These are phyloP conservation scores for Hyperoplus lanceolatus DNA, from an alignment of 2,797 vertebrate genomes.

Conservation along the genomic window DNA sequence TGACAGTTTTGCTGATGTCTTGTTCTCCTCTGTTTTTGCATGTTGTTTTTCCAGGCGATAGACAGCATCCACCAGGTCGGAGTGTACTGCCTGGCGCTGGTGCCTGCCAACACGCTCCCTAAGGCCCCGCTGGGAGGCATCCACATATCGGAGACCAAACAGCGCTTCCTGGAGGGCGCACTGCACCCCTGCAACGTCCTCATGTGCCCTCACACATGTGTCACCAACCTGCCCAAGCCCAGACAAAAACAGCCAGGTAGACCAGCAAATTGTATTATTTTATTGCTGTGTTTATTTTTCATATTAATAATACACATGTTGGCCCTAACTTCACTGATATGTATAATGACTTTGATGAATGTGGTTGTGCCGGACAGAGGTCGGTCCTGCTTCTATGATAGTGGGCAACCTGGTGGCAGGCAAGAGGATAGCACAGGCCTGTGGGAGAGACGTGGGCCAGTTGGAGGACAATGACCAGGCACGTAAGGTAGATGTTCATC, in stretches of 20 bases:
- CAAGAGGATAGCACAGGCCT: conserved; percentile 96
- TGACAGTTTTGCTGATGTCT: conserved; percentile 1
- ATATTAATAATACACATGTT: background rate
- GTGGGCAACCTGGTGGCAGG: conserved; percentile 97
- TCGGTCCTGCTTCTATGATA: conserved; percentile 97
- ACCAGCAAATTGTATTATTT: background rate
- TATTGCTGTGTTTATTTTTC: background rate
- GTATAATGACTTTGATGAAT: conserved; percentile 9
- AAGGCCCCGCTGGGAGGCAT: conserved; percentile 96
- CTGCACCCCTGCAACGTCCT: conserved; percentile 96
- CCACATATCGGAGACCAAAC: conserved; percentile 96
- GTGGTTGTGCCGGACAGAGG: conserved; percentile 84
- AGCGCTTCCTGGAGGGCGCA: conserved; percentile 94
- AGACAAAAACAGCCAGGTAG: conserved; percentile 96
- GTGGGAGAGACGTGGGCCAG: conserved; percentile 92
- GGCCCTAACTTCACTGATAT: background rate
- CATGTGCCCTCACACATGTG: conserved; percentile 97
- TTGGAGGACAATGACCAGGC: conserved; percentile 97
- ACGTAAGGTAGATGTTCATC: conserved; percentile 86
- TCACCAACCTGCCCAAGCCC: conserved; percentile 96
- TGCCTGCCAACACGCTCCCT: conserved; percentile 96
- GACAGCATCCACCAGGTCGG: conserved; percentile 98
- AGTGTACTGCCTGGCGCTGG: conserved; percentile 95
- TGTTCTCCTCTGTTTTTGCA: background rate
- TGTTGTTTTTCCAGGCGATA: conserved; percentile 87